These are phyloP conservation scores for Iphiclides podalirius DNA, from an alignment of 2,888 invertebrate species.

Conservation along the genomic window DNA sequence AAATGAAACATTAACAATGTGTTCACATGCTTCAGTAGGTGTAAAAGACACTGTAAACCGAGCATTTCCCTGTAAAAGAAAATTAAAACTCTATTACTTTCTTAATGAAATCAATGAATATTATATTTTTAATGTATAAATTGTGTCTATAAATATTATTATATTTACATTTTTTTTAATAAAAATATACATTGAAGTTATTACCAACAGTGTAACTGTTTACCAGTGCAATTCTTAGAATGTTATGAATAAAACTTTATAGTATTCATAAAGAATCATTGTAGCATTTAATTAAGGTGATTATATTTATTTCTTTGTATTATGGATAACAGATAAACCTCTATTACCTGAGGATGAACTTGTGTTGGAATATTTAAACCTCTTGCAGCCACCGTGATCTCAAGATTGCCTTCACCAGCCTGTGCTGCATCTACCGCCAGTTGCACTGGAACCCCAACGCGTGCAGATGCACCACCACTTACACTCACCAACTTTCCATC, in stretches of 20 bases:
- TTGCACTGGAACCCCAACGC: conserved; percentile 94
- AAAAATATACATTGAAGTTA: too few relatives aligned
- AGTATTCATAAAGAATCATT: too few relatives aligned
- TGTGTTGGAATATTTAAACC: conserved; percentile 97
- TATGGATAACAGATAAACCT: too few relatives aligned
- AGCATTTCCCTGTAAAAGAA: conserved; percentile 69
- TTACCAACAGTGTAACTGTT: too few relatives aligned
- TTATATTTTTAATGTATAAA: conserved; percentile 6
- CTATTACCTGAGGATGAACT: conserved; percentile 94
- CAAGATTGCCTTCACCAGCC: conserved; percentile 98
- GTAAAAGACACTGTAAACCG: conserved; percentile 98
- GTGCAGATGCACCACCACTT: conserved; percentile 85
- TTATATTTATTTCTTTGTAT: too few relatives aligned
- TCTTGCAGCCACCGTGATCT: conserved; percentile 96
- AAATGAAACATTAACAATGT: conserved; percentile 97
- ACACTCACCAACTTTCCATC: conserved; percentile 94
- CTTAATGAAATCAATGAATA: too few relatives aligned
- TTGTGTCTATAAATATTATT: conserved; percentile 7
- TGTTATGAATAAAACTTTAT: too few relatives aligned
- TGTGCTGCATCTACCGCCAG: conserved; percentile 97
- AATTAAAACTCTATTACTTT: too few relatives aligned
- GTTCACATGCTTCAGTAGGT: conserved; percentile 95
- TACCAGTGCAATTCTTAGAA: too few relatives aligned
- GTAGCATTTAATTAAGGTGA: too few relatives aligned
- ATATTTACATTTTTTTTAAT: too few relatives aligned